Conservation (phyloP, 2,113 vertebrate genomes). For the Paralichthys olivaceus region DNA sequence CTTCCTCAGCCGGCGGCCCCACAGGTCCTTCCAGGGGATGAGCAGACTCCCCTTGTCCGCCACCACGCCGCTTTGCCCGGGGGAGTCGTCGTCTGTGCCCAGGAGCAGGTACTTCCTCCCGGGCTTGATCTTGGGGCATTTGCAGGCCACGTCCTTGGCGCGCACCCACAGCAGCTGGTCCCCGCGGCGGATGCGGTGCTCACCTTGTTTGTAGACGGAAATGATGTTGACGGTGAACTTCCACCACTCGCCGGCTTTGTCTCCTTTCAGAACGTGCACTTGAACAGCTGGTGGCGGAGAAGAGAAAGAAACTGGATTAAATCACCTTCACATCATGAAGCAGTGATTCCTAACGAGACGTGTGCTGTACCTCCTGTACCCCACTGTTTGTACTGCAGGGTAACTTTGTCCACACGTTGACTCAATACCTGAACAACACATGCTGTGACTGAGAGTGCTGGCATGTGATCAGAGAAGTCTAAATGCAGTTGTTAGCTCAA, state of each 20-base stretch:
- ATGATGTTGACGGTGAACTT: constrained; percentile 99
- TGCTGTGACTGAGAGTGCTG: background rate
- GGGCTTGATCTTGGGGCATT: constrained; percentile 96
- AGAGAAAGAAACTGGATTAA: background rate
- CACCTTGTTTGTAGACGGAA: constrained; percentile 97
- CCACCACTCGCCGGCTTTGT: constrained; percentile 98
- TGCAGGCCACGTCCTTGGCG: constrained; percentile 95
- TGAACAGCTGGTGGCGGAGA: constrained; percentile 87
- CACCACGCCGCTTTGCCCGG: constrained; percentile 95
- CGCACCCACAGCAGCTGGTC: constrained; percentile 98
- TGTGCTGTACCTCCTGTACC: background rate
- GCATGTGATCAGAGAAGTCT: background rate
- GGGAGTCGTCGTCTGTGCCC: constrained; percentile 92
- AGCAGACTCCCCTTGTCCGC: constrained; percentile 97
- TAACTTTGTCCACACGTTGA: too few relatives aligned
- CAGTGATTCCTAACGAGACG: background rate
- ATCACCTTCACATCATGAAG: background rate
- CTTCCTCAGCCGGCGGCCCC: constrained; percentile 95
- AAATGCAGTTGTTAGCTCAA: background rate
- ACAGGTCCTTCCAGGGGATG: constrained; percentile 98
- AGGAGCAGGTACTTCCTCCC: constrained; percentile 97
- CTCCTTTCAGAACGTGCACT: constrained; percentile 94
- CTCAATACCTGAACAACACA: background rate
- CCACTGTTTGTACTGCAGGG: background rate
- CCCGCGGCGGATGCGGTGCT: constrained; percentile 92